These are phyloP conservation scores for Mormyrus lacerda DNA, from an alignment of 2,113 vertebrate genomes.

Conservation along the genomic window DNA sequence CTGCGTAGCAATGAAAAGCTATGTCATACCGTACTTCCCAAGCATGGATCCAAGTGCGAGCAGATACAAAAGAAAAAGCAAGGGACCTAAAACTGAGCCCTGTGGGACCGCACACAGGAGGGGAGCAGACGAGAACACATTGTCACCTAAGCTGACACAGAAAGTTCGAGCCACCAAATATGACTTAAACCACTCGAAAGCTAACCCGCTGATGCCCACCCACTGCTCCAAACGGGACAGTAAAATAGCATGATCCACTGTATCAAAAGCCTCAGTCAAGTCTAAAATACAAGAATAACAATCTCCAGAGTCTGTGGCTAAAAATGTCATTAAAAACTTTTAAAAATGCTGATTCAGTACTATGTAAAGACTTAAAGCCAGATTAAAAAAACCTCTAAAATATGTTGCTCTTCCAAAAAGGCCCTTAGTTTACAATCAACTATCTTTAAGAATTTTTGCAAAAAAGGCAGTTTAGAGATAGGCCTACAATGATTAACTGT, in stretches of 20 bases:
- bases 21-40: not conserved
- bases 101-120: not conserved
- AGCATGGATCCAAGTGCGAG: not conserved
- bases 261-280: not conserved
- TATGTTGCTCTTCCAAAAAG: not conserved
- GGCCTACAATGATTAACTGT: not conserved
- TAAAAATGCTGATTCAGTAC: constrained; percentile 3
- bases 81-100: too few relatives aligned
- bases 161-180: not conserved
- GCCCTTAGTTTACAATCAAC: not conserved
- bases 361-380: constrained; percentile 10
- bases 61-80: not conserved
- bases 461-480: not conserved
- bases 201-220: not conserved
- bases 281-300: constrained; percentile 12
- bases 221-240: too few relatives aligned
- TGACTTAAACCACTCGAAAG: constrained; percentile 6
- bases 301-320: not conserved
- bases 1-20: too few relatives aligned
- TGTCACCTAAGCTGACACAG: not conserved
- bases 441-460: not conserved
- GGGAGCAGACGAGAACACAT: not conserved
- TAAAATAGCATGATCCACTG: constrained; percentile 8
- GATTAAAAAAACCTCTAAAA: constrained; percentile 10
- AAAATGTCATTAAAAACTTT: not conserved